These are phyloP conservation scores for Sebastes kiyomatsui DNA, from an alignment of 2,797 vertebrate genomes.

Conservation along the genomic window DNA sequence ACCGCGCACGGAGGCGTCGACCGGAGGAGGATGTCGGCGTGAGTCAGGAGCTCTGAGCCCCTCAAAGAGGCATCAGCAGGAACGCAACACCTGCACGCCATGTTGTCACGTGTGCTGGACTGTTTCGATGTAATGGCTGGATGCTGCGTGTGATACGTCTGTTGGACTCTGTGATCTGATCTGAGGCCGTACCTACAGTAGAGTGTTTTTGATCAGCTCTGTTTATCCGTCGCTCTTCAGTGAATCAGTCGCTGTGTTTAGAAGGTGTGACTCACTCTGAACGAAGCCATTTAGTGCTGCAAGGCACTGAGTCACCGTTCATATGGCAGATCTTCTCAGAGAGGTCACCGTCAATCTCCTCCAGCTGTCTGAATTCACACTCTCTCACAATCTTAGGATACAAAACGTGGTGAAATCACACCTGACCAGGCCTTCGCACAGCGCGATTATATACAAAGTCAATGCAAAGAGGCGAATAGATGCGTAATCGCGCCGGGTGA, in stretches of 20 bases:
- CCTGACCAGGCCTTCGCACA: not conserved
- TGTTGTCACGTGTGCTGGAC: too few relatives aligned
- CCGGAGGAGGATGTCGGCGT: conserved; percentile 31
- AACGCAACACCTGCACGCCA: not conserved
- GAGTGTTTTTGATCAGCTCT: not conserved
- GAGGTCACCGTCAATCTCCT: not conserved
- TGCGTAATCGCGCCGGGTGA: too few relatives aligned
- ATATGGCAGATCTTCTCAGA: not conserved
- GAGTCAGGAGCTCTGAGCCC: conserved; percentile 23
- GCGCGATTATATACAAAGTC: too few relatives aligned
- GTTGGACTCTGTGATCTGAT: too few relatives aligned
- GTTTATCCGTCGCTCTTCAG: not conserved
- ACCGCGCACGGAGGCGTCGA: conserved; percentile 35
- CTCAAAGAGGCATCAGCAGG: not conserved
- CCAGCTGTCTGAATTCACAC: conserved; percentile 6
- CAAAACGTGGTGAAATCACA: not conserved
- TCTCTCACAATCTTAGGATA: not conserved
- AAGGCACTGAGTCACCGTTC: conserved; percentile 16
- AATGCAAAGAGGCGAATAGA: too few relatives aligned
- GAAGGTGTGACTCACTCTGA: conserved; percentile 15
- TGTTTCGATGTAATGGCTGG: too few relatives aligned
- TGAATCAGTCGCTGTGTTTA: not conserved
- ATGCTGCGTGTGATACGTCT: not conserved
- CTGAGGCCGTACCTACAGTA: not conserved
- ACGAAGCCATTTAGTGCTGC: not conserved